A percentile compares a stretch with the other conserved stretches of the same genome.
phyloP scores from a whole-genome alignment of 2,113 vertebrate species.

The Lipotes vexillifer region DNA sequence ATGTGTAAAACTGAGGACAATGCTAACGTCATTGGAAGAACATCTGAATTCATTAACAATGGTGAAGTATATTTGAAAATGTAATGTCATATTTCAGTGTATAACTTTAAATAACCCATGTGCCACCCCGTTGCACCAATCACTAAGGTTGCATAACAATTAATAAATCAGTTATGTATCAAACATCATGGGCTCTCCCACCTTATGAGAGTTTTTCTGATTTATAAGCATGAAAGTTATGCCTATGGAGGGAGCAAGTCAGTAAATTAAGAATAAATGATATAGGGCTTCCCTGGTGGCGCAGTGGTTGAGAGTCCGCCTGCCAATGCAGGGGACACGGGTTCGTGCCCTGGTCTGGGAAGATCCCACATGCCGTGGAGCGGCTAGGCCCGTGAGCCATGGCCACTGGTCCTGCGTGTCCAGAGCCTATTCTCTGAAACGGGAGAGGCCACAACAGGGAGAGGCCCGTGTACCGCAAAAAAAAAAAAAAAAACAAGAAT shows the following conservation, averaged over 20 bases:
- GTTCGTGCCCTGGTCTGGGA: no score
- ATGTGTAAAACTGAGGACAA: background rate
- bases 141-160: background rate
- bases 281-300: background rate
- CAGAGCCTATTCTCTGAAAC: fast-evolving
- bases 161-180: background rate
- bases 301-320: no score
- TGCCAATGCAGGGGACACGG: no score
- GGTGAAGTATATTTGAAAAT: background rate
- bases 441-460: no score
- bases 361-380: no score
- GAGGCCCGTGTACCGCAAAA: no score
- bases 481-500: conserved; percentile 30
- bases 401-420: no score
- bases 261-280: conserved; percentile 75
- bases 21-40: background rate
- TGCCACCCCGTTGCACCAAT: background rate
- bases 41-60: background rate
- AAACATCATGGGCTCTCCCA: conserved; percentile 1
- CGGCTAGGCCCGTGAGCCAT: no score
- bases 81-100: background rate
- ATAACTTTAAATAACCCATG: background rate
- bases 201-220: conserved; percentile 38
- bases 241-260: conserved; percentile 48
- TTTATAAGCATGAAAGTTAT: conserved; percentile 50